Conservation (phyloP, 2,888 invertebrate species). For the Ophioninae sp. region DNA sequence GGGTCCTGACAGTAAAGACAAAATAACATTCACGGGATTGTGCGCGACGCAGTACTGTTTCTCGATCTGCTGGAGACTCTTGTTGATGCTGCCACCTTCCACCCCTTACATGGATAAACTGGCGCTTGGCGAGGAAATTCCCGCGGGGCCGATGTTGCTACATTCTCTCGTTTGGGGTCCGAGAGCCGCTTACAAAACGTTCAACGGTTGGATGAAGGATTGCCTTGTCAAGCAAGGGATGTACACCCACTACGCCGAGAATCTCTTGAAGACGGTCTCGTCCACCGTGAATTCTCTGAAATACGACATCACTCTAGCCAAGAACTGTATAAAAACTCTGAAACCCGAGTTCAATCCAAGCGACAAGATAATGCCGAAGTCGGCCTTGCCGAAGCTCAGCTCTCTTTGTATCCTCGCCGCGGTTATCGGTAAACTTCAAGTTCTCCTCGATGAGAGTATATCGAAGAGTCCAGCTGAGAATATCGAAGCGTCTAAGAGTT, state of each 20-base stretch:
- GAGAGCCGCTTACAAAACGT: slow-evolving; percentile 91
- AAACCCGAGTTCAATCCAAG: slow-evolving; percentile 81
- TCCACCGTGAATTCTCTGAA: slow-evolving; percentile 86
- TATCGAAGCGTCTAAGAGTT: slow-evolving; percentile 75
- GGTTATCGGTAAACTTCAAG: slow-evolving; percentile 89
- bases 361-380: slow-evolving; percentile 78
- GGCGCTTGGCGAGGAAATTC: slow-evolving; percentile 85
- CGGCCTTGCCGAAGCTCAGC: slow-evolving; percentile 85
- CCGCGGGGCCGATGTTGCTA: slow-evolving; percentile 87
- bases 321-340: slow-evolving; percentile 83
- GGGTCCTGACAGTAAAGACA: slow-evolving; percentile 75
- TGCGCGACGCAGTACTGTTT: slow-evolving; percentile 96
- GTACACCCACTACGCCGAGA: slow-evolving; percentile 90
- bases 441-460: slow-evolving; percentile 83
- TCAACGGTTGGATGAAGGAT: slow-evolving; percentile 95
- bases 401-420: slow-evolving; percentile 90
- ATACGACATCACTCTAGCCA: slow-evolving; percentile 85
- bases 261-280: slow-evolving; percentile 87
- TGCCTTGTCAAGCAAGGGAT: slow-evolving; percentile 95
- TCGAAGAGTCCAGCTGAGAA: slow-evolving; percentile 75
- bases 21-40: slow-evolving; percentile 84
- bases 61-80: slow-evolving; percentile 91
- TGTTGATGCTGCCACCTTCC: slow-evolving; percentile 94
- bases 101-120: slow-evolving; percentile 92
- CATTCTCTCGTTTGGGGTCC: slow-evolving; percentile 96